These are phyloP conservation scores for Sebastes reedi DNA, from an alignment of 2,797 vertebrate genomes.

Conservation along the genomic window DNA sequence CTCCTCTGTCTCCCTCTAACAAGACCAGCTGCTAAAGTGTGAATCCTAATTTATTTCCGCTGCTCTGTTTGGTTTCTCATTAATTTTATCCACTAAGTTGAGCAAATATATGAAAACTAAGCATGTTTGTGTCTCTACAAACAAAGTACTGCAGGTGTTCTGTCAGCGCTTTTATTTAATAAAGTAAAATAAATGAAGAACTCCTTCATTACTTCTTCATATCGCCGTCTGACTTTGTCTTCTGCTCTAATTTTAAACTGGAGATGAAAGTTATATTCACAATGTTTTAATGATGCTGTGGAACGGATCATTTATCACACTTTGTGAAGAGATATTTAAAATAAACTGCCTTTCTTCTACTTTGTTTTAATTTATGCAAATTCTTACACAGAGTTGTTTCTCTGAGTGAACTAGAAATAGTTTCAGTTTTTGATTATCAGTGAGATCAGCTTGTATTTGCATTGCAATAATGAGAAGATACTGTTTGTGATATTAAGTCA, in stretches of 20 bases:
- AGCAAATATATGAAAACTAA: neutral
- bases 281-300: neutral
- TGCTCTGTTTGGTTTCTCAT: neutral
- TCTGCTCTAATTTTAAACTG: neutral
- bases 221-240: neutral
- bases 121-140: neutral
- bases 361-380: neutral
- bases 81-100: neutral
- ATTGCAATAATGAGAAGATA: neutral
- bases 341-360: neutral
- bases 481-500: neutral
- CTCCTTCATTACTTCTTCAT: neutral
- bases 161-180: neutral
- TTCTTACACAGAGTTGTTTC: neutral
- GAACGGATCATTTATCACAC: neutral
- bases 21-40: constrained; percentile 13
- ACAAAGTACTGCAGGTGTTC: neutral
- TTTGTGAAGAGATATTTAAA: neutral
- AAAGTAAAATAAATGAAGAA: neutral
- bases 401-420: neutral
- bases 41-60: neutral
- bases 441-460: neutral
- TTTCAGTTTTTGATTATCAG: neutral
- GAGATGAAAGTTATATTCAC: neutral
- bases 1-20: neutral